Evolutionary conservation across 2,888 invertebrate genomes (phyloP).

Genomic region (Acholoe squamosa): DNA sequence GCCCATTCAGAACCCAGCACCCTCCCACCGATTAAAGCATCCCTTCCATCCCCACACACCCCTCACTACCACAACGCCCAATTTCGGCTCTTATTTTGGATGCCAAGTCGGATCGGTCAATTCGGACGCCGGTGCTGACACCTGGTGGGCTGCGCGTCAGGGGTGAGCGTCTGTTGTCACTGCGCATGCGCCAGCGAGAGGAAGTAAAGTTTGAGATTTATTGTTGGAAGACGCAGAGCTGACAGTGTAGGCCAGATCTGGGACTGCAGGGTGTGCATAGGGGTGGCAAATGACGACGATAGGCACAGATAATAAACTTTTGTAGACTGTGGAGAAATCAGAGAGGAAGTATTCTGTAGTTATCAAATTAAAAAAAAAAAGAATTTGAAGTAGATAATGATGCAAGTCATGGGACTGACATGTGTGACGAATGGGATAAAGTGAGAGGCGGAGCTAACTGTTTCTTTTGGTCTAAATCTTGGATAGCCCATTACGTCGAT

Average conservation of each 20-base stretch:
- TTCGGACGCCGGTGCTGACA: constrained; percentile 34
- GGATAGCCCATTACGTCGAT: no score
- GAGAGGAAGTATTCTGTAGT: not conserved
- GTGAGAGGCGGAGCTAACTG: no score
- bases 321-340: not conserved
- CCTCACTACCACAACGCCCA: constrained; percentile 24
- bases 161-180: constrained; percentile 1
- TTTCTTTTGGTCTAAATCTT: no score
- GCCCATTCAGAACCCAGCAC: constrained; percentile 42
- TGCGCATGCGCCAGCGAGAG: not conserved
- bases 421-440: no score
- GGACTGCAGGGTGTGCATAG: no score
- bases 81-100: constrained; percentile 43
- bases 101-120: constrained; percentile 59
- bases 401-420: no score
- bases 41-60: not conserved
- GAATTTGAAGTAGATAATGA: no score
- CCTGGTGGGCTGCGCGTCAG: not conserved
- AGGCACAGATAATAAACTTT: no score
- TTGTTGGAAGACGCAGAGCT: not conserved
- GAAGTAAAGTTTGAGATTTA: not conserved
- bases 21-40: constrained; percentile 38
- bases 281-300: not conserved
- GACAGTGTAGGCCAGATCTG: not conserved
- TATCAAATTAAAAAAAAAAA: no score